Percentiles rank a stretch among this genome's conserved stretches.
Conservation (phyloP, 2,797 vertebrate genomes). For the Alcedo atthis region DNA sequence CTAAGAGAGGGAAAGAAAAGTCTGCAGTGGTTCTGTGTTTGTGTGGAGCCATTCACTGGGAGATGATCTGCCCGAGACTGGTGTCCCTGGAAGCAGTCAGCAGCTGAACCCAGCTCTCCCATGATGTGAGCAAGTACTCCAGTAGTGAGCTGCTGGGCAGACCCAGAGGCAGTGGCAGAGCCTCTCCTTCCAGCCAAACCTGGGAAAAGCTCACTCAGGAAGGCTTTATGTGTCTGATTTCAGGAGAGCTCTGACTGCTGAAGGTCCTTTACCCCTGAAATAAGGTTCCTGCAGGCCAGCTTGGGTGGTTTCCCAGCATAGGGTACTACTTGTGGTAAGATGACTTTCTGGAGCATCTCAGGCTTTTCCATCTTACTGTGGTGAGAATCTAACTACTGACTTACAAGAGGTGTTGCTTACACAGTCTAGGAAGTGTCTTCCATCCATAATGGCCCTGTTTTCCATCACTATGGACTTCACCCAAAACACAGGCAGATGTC, state of each 20-base stretch:
- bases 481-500: background rate
- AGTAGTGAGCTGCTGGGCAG: background rate
- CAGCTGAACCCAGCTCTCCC: background rate
- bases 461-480: background rate
- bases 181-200: background rate
- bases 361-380: background rate
- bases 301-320: background rate
- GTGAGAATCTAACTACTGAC: background rate
- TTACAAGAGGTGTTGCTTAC: background rate
- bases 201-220: conserved; percentile 11
- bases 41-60: background rate
- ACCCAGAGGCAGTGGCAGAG: background rate
- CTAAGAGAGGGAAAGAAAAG: background rate
- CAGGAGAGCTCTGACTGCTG: background rate
- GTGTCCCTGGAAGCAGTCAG: background rate
- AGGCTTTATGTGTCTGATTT: background rate
- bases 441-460: background rate
- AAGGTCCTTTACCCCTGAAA: background rate
- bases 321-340: background rate
- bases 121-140: background rate
- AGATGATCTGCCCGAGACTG: background rate
- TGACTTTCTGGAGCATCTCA: background rate
- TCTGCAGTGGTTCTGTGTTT: background rate
- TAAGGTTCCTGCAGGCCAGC: background rate
- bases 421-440: background rate